A percentile compares a stretch with the other conserved stretches of the same genome.
Conservation (phyloP, 1,140 invertebrate species). For the Heliothis virescens region DNA sequence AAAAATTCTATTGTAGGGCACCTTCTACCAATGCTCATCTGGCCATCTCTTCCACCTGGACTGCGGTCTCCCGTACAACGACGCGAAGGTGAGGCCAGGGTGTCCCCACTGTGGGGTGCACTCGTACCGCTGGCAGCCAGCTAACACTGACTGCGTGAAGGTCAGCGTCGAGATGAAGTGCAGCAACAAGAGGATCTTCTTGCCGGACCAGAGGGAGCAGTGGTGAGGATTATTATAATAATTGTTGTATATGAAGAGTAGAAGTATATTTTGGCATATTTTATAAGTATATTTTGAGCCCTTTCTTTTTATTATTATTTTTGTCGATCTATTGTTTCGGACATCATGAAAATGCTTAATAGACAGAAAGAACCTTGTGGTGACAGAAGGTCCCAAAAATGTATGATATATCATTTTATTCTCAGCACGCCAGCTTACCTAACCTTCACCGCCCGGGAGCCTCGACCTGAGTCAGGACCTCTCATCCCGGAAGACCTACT, state of each 20-base stretch:
- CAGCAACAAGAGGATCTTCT: constrained; percentile 69
- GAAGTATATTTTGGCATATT: too few species aligned
- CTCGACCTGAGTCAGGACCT: constrained; percentile 58
- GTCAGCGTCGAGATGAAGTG: constrained; percentile 73
- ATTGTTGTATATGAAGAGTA: too few species aligned
- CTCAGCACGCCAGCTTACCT: constrained; percentile 73
- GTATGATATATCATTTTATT: constrained; percentile 36
- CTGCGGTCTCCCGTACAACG: constrained; percentile 87
- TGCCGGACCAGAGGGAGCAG: constrained; percentile 78
- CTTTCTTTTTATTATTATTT: too few species aligned
- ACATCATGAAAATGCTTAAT: too few species aligned
- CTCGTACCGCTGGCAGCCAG: constrained; percentile 80
- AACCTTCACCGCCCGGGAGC: constrained; percentile 63
- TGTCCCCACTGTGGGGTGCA: constrained; percentile 94
- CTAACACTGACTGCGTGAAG: constrained; percentile 63
- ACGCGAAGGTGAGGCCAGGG: constrained; percentile 60
- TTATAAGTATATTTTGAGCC: too few species aligned
- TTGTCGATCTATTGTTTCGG: too few species aligned
- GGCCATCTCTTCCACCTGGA: constrained; percentile 91
- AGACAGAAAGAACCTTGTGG: too few species aligned
- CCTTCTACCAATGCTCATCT: constrained; percentile 90
- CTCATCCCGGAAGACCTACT: constrained; percentile 74
- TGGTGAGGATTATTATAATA: constrained; percentile 54
- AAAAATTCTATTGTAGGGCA: constrained; percentile 90
- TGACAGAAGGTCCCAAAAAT: background rate